Base-by-base conservation (phyloP, 2,888 invertebrate genomes). In the Lepas anatifera region DNA sequence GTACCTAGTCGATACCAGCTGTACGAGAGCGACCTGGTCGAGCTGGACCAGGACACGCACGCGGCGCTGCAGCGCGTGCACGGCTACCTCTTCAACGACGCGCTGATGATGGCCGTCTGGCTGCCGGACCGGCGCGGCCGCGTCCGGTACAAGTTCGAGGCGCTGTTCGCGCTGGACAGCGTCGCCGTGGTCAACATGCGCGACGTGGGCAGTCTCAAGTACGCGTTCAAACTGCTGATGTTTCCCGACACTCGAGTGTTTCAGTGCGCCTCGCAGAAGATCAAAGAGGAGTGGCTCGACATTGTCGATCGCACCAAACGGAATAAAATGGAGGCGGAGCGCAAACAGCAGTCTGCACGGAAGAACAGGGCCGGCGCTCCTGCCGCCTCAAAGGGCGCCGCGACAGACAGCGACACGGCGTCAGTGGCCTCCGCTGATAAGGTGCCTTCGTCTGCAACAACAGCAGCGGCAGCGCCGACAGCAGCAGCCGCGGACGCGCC, bases 101-200 rank as follows among this genome's bases (percentile, higher is more conserved):
- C 92, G 73, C 84, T 96, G 69, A 90, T 96, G 86, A 84, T 96
- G 72, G 90, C 95, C 37, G 89, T 89, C 68, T 88, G 89, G 86
- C 85, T 89, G 75, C 85, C 88, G 39, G 87, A 87, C 76, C 84
- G 74, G 68, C 74, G 74, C 41, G 74, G 74, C 16, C 73, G 73
- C 3, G 73, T 74, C 22, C 71, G 74, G 4, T 73, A 74, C 68
- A 88, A 89, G 79, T 91, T 89, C 82, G 90, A 92, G 80, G 86
- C 86, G 16, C 85, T 89, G 77, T 93, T 92, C 79, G 90, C 92
- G 75, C 83, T 94, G 58, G 92, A 92, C 77, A 92, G 89, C 79
- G 83, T 96, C 75, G 96, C 95, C 32, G 90, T 96, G 37, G 95
- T 97, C 0, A 97, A 97, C 80, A 93, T 96, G 68, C 84, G 91